Percentiles rank a stretch among this genome's conserved stretches.
Conservation (phyloP, 2,888 invertebrate genomes). For the Drosophila anomalata region DNA sequence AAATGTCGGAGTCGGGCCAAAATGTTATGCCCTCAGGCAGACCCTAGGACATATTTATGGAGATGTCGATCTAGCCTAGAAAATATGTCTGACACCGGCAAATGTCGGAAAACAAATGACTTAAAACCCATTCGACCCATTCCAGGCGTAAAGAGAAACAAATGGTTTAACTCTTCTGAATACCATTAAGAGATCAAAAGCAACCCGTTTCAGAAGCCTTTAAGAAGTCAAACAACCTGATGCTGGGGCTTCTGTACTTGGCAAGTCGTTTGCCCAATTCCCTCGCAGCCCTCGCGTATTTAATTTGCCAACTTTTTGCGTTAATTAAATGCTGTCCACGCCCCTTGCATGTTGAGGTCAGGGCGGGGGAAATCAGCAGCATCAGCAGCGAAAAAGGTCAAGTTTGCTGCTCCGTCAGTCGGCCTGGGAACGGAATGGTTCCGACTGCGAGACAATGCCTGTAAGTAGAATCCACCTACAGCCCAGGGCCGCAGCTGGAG, state of each 20-base stretch:
- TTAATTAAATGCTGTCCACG: slow-evolving; percentile 48
- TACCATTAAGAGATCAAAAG: neutral
- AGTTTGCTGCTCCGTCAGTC: slow-evolving; percentile 53
- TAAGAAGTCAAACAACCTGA: neutral
- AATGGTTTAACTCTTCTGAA: neutral
- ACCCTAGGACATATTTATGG: slow-evolving; percentile 35
- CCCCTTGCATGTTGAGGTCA: slow-evolving; percentile 58
- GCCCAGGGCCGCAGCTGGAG: slow-evolving; percentile 15
- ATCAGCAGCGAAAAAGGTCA: slow-evolving; percentile 57
- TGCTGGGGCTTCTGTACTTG: slow-evolving; percentile 32
- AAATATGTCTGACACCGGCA: slow-evolving; percentile 20
- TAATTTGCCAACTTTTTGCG: slow-evolving; percentile 45
- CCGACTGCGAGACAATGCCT: slow-evolving; percentile 30
- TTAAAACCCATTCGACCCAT: neutral
- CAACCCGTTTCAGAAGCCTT: neutral
- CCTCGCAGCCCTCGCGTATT: slow-evolving; percentile 13
- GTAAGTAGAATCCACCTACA: slow-evolving; percentile 42
- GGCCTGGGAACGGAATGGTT: slow-evolving; percentile 34
- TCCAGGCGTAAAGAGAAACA: neutral
- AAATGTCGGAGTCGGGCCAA: slow-evolving; percentile 19
- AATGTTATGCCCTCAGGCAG: slow-evolving; percentile 21
- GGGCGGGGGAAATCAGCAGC: slow-evolving; percentile 38
- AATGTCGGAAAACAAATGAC: slow-evolving; percentile 17
- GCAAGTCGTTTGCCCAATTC: slow-evolving; percentile 8
- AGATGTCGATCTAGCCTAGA: slow-evolving; percentile 30